A percentile compares a stretch with the other conserved stretches of the same genome.
Conservation (phyloP, 2,888 invertebrate species). For the Oxycera nigricornis region DNA sequence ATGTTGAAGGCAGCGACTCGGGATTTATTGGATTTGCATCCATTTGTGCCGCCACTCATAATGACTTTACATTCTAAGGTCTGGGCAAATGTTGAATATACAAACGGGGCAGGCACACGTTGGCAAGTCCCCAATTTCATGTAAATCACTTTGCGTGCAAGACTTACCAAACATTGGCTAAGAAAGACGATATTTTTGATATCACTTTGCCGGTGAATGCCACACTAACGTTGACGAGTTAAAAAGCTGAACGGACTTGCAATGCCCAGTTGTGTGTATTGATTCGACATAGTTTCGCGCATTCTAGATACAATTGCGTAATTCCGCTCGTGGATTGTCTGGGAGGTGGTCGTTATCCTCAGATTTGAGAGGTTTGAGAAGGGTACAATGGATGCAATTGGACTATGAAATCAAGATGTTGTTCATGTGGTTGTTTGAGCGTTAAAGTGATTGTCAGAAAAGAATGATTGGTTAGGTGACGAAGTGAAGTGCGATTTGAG, state of each 20-base stretch:
- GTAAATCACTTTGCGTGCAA: background rate
- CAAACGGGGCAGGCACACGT: background rate
- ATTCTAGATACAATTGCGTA: too few relatives aligned
- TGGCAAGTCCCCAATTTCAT: slow-evolving; percentile 23
- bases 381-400: too few relatives aligned
- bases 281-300: background rate
- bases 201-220: background rate
- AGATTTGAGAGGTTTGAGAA: too few relatives aligned
- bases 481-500: too few relatives aligned
- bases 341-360: too few relatives aligned
- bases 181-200: background rate
- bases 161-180: background rate
- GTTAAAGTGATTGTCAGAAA: too few relatives aligned
- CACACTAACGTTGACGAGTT: background rate
- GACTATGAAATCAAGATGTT: too few relatives aligned
- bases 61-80: slow-evolving; percentile 26
- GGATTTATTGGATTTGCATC: slow-evolving; percentile 8
- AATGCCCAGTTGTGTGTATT: background rate
- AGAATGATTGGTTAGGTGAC: too few relatives aligned
- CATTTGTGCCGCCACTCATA: slow-evolving; percentile 32
- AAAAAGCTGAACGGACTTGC: background rate
- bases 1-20: too few relatives aligned
- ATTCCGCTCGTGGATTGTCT: too few relatives aligned
- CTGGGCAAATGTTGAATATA: background rate
- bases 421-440: too few relatives aligned